Conservation (phyloP, 2,888 invertebrate species). For the Tinea pellionella region DNA sequence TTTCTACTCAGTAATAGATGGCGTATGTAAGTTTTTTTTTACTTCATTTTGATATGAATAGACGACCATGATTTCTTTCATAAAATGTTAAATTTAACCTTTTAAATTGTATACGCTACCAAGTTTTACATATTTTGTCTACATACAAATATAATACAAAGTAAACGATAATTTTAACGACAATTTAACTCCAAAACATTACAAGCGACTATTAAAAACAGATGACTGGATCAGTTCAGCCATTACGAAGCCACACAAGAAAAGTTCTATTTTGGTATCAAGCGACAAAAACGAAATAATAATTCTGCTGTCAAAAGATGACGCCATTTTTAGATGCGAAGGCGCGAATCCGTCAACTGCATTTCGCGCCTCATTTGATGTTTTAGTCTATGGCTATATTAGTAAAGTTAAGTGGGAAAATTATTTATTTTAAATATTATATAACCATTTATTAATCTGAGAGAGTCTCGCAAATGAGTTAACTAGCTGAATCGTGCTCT, state of each 20-base stretch:
- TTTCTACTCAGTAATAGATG: slow-evolving; percentile 17
- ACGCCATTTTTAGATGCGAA: slow-evolving; percentile 44
- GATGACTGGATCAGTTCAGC: not conserved
- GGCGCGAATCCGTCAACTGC: slow-evolving; percentile 39
- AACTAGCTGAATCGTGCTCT: too few species aligned
- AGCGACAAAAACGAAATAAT: not conserved
- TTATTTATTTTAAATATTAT: too few species aligned
- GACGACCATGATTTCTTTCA: too few species aligned
- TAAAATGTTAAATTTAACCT: too few species aligned
- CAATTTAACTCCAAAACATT: not conserved
- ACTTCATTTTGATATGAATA: slow-evolving; percentile 15
- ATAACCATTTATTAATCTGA: too few species aligned
- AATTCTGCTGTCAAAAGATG: slow-evolving; percentile 23
- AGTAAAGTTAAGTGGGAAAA: not conserved
- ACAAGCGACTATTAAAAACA: not conserved
- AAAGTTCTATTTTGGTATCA: not conserved
- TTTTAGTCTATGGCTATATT: slow-evolving; percentile 18
- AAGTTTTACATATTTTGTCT: too few species aligned
- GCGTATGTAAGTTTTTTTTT: slow-evolving; percentile 15
- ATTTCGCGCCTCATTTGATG: slow-evolving; percentile 53
- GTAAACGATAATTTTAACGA: not conserved
- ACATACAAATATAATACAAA: not conserved
- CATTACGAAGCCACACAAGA: not conserved
- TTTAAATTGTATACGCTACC: too few species aligned
- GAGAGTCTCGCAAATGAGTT: too few species aligned